Base-by-base conservation (phyloP, 2,888 invertebrate genomes). In the Halocaridina rubra region DNA sequence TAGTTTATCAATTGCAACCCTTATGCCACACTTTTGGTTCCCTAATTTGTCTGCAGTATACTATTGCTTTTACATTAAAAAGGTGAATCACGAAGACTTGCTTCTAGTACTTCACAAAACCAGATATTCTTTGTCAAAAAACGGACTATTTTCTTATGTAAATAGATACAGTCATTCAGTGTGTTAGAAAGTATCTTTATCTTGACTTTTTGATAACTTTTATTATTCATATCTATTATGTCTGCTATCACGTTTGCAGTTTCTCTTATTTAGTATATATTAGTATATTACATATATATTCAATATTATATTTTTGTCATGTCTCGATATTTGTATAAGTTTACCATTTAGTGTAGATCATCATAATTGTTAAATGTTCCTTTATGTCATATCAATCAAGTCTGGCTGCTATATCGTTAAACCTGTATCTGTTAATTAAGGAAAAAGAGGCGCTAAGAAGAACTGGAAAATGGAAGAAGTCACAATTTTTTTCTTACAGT, bases 321-420 rank as follows among this genome's bases (percentile, higher is more conserved):
- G 24, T 74, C 7, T 74, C 10, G 24, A 46, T 33, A 33, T 29
- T 76, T 59, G 19, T 57, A 53, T 29, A 22, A 27, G n/a, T 64
- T 39, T 59, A 57, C 32, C 19, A 19, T 76, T n/a, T 59, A 30
- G 19, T 13, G 32, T 77, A 30, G 24, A 13, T 69, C 10, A 33
- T 33, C n/a, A 46, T 61, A 22, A 39, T 53, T 71, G 24, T 30
- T 53, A 57, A 29, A 24, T 79, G 13, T 69, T 53, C 64, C 19
- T n/a, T 80, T 39, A n/a, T n/a, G n/a, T 61, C 33, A 53, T 57
- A 53, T 64, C n/a, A 29, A 79, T 39, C 71, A 22, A 71, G 30
- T 71, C 80, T 80, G 80, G 80, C 80, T 80, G 80, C 32, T 80
- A 80, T 71, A 29, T 80, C 80, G 71, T 80, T 80, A 53, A 80